phyloP scores from a whole-genome alignment of 2,797 vertebrate species.

The Leptoclinus maculatus region DNA sequence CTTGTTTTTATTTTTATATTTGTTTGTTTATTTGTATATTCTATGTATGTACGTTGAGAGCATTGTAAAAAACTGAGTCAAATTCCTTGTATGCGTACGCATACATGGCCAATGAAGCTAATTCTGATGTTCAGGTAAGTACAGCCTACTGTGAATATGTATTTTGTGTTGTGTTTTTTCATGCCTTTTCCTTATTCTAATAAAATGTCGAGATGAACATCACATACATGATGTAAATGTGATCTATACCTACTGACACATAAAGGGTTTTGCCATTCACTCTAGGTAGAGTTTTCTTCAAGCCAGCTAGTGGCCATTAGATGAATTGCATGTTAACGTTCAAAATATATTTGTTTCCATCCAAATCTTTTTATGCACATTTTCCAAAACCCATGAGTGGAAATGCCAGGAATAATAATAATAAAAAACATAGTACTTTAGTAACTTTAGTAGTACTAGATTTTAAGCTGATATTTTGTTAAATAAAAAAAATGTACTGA shows the following conservation, averaged over 20 bases:
- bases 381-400: background rate
- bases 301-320: background rate
- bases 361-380: background rate
- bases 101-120: too few species aligned
- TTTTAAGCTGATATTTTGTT: background rate
- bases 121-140: background rate
- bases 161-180: background rate
- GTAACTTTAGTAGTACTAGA: background rate
- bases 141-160: background rate
- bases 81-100: too few species aligned
- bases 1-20: too few species aligned
- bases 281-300: background rate
- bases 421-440: background rate
- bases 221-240: background rate
- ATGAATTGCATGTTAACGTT: background rate
- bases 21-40: too few species aligned
- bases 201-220: background rate
- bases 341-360: background rate
- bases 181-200: background rate
- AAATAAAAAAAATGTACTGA: background rate
- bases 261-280: background rate
- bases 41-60: too few species aligned
- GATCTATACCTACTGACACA: background rate
- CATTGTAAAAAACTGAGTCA: too few species aligned
- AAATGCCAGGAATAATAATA: background rate